phyloP scores from a whole-genome alignment of 2,113 vertebrate genomes.

The Saimiri boliviensis region DNA sequence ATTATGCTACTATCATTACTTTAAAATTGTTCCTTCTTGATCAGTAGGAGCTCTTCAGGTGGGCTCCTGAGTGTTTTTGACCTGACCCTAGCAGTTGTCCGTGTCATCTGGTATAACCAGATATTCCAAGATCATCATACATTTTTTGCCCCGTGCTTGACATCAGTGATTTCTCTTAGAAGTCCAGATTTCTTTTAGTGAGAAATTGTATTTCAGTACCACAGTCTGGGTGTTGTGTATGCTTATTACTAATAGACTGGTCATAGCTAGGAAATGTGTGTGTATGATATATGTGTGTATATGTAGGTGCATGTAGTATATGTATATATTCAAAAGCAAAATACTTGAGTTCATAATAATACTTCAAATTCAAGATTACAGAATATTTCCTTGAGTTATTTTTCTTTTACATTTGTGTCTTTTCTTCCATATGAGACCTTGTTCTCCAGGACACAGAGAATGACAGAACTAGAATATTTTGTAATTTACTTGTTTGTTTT shows the following conservation, averaged over 20 bases:
- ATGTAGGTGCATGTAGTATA: no score
- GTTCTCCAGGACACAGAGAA: background rate
- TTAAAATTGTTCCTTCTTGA: background rate
- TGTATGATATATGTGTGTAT: background rate
- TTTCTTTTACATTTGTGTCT: background rate
- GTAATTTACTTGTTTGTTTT: background rate
- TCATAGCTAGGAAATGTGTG: background rate
- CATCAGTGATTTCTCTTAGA: background rate
- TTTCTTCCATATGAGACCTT: background rate
- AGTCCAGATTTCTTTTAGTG: background rate
- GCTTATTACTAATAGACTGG: background rate
- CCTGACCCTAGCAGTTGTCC: background rate
- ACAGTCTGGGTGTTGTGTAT: no score
- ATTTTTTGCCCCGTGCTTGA: background rate
- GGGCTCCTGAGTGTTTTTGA: background rate
- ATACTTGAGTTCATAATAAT: background rate
- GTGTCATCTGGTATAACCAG: background rate
- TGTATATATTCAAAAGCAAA: background rate
- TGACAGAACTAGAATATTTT: background rate
- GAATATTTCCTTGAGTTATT: background rate
- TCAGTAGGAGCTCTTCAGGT: background rate
- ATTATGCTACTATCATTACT: background rate
- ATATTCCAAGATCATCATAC: background rate
- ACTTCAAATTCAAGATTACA: background rate
- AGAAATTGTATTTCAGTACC: background rate